These are phyloP conservation scores for Esperia sulphurella DNA, from an alignment of 2,888 invertebrate species.

Conservation along the genomic window DNA sequence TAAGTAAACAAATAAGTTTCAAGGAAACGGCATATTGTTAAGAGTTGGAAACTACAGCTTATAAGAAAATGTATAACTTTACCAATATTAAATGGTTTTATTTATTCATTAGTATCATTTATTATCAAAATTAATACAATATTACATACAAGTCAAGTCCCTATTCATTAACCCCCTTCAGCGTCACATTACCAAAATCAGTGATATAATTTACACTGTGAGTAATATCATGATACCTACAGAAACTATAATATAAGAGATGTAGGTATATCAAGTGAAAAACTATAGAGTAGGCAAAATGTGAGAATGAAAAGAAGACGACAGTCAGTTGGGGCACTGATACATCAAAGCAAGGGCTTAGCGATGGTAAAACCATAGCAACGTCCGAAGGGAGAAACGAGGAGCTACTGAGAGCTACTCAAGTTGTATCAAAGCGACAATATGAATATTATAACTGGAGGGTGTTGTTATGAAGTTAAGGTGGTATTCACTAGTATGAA, in stretches of 20 bases:
- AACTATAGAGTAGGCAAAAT: not conserved
- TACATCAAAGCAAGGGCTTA: conserved; percentile 17
- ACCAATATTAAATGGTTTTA: conserved; percentile 17
- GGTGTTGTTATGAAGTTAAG: too few relatives aligned
- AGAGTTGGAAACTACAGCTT: conserved; percentile 71
- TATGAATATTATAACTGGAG: not conserved
- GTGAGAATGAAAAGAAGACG: conserved; percentile 33
- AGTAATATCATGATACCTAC: too few relatives aligned
- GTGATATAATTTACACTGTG: too few relatives aligned
- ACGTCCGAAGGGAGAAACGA: conserved; percentile 12
- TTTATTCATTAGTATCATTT: not conserved
- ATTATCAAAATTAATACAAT: too few relatives aligned
- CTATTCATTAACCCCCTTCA: too few relatives aligned
- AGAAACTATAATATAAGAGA: too few relatives aligned
- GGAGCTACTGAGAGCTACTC: not conserved
- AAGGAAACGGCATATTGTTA: conserved; percentile 70
- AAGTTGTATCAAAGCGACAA: not conserved
- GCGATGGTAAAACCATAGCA: conserved; percentile 19
- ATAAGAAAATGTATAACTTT: conserved; percentile 66
- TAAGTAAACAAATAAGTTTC: conserved; percentile 56
- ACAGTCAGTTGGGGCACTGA: conserved; percentile 21
- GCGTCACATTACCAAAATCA: too few relatives aligned
- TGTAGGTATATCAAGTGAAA: not conserved
- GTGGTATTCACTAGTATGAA: too few relatives aligned
- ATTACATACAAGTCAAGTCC: too few relatives aligned